These are phyloP conservation scores for Potamilus streckersoni DNA, from an alignment of 1,140 invertebrate genomes.

Conservation along the genomic window DNA sequence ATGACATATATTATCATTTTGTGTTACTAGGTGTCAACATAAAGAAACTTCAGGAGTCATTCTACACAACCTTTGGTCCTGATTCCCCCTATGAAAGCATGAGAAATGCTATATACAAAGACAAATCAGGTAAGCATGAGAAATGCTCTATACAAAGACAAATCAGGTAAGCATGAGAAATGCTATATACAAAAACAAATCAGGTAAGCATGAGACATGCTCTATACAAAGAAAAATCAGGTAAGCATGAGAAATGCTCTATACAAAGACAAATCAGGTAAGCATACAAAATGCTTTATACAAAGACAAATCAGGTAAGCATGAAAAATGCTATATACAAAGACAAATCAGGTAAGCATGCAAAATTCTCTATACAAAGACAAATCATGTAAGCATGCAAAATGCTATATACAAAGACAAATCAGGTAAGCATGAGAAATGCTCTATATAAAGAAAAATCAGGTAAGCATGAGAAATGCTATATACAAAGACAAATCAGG, in stretches of 20 bases:
- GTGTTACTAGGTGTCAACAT: constrained; percentile 42
- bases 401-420: constrained; percentile 47
- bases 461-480: constrained; percentile 35
- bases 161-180: constrained; percentile 40
- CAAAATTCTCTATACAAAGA: no score
- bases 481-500: constrained; percentile 46
- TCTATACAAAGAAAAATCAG: constrained; percentile 46
- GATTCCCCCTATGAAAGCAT: constrained; percentile 53
- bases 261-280: no score
- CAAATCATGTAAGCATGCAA: constrained; percentile 49
- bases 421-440: constrained; percentile 37
- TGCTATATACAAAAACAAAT: constrained; percentile 43
- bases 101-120: constrained; percentile 41
- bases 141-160: constrained; percentile 44
- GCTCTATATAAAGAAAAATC: constrained; percentile 44
- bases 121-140: constrained; percentile 39
- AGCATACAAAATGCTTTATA: no score
- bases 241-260: not conserved
- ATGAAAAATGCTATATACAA: no score
- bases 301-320: no score
- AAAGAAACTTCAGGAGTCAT: constrained; percentile 39
- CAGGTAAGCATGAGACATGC: constrained; percentile 36
- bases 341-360: no score
- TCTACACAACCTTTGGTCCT: constrained; percentile 52
- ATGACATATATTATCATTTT: no score